phyloP scores from a whole-genome alignment of 2,113 vertebrate species.

The Isichthys henryi region DNA sequence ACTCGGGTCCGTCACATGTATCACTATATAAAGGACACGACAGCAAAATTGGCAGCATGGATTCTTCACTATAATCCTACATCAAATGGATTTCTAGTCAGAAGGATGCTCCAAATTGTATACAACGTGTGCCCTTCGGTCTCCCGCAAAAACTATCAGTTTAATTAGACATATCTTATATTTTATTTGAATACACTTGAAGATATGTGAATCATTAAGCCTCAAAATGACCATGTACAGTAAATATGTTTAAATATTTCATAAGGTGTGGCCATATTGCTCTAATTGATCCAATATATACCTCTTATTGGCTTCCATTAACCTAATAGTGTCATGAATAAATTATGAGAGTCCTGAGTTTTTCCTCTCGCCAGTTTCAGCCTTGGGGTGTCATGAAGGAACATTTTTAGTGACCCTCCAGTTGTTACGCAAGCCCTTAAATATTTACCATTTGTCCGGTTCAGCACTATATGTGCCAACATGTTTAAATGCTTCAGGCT shows the following conservation, averaged over 20 bases:
- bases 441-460: not conserved
- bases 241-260: constrained; percentile 42
- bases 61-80: not conserved
- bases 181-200: not conserved
- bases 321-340: constrained; percentile 51
- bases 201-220: not conserved
- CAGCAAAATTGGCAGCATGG: not conserved
- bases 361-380: constrained; percentile 11
- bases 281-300: constrained; percentile 44
- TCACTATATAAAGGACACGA: not conserved
- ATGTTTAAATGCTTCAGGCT: not conserved
- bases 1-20: not conserved
- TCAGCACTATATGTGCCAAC: not conserved
- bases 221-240: constrained; percentile 29
- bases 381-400: not conserved
- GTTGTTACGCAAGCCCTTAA: not conserved
- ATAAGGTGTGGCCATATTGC: constrained; percentile 41
- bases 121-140: not conserved
- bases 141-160: not conserved
- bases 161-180: not conserved
- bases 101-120: not conserved
- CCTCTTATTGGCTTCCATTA: constrained; percentile 49
- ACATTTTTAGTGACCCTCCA: not conserved
- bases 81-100: not conserved
- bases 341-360: constrained; percentile 42